Evolutionary conservation across 2,113 vertebrate species (phyloP).

Genomic region (Seriola quinqueradiata): DNA sequence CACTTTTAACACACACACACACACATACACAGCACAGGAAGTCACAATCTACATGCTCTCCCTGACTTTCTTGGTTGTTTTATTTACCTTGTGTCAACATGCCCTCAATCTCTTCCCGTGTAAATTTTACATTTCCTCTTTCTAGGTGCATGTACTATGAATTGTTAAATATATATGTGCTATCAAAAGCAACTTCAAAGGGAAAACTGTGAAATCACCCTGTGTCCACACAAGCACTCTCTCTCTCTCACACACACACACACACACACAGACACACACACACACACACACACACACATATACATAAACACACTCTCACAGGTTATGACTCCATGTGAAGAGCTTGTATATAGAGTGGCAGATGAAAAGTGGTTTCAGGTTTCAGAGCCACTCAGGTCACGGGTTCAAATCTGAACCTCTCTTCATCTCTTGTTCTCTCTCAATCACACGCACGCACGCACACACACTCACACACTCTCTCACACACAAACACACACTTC

Average conservation of each 20-base stretch:
- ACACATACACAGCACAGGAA: constrained; percentile 42
- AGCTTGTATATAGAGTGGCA: constrained; percentile 49
- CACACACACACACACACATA: constrained; percentile 9
- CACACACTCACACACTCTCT: not conserved
- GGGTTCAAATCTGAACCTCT: constrained; percentile 50
- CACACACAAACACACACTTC: not conserved
- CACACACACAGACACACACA: constrained; percentile 44
- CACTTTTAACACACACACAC: constrained; percentile 24
- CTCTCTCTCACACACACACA: constrained; percentile 31
- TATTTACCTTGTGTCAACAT: constrained; percentile 51
- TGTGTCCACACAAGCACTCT: not conserved
- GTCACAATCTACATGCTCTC: constrained; percentile 39
- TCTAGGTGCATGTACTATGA: constrained; percentile 51
- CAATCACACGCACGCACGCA: not conserved
- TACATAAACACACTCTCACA: constrained; percentile 25
- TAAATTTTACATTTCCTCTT: constrained; percentile 57
- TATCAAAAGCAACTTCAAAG: constrained; percentile 64
- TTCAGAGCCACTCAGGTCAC: constrained; percentile 48
- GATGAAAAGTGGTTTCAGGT: constrained; percentile 64
- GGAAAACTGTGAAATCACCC: constrained; percentile 64
- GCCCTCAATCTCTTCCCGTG: constrained; percentile 19
- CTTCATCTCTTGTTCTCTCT: constrained; percentile 3
- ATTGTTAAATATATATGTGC: constrained; percentile 63
- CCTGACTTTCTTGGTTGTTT: constrained; percentile 48
- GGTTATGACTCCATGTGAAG: constrained; percentile 51